These are phyloP conservation scores for Lates calcarifer DNA, from an alignment of 2,113 vertebrate genomes.

Conservation along the genomic window DNA sequence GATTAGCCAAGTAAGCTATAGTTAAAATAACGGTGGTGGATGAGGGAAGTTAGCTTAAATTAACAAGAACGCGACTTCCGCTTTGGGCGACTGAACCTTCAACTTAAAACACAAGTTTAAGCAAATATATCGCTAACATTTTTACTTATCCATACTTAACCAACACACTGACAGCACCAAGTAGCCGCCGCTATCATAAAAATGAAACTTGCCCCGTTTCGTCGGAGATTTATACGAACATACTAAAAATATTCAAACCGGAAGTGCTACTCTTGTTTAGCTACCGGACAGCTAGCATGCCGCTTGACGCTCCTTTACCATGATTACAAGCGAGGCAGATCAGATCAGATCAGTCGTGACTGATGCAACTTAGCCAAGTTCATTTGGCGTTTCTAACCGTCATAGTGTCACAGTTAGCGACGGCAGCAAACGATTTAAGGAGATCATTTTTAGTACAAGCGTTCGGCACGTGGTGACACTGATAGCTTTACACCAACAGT, in stretches of 20 bases:
- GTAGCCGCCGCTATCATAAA: background rate
- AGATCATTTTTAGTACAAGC: background rate
- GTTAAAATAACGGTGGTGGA: background rate
- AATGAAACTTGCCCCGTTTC: background rate
- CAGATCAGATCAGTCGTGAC: background rate
- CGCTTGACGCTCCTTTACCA: background rate
- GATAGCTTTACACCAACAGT: background rate
- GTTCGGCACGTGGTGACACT: background rate
- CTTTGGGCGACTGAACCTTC: background rate
- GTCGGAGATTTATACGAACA: background rate
- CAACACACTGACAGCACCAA: accelerated
- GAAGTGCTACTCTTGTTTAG: conserved; percentile 7
- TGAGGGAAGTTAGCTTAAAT: background rate
- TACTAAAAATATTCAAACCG: background rate
- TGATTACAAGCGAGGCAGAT: background rate
- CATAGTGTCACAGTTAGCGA: background rate
- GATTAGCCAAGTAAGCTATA: conserved; percentile 47
- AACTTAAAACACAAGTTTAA: conserved; percentile 17
- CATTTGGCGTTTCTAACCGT: background rate
- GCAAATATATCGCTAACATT: background rate
- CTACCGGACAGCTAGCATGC: background rate
- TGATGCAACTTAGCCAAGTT: conserved; percentile 11
- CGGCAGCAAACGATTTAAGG: no score
- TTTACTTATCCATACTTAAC: accelerated
- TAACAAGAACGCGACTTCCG: conserved; percentile 35